Conservation (phyloP, 2,888 invertebrate species). For the Harmothoe impar region DNA sequence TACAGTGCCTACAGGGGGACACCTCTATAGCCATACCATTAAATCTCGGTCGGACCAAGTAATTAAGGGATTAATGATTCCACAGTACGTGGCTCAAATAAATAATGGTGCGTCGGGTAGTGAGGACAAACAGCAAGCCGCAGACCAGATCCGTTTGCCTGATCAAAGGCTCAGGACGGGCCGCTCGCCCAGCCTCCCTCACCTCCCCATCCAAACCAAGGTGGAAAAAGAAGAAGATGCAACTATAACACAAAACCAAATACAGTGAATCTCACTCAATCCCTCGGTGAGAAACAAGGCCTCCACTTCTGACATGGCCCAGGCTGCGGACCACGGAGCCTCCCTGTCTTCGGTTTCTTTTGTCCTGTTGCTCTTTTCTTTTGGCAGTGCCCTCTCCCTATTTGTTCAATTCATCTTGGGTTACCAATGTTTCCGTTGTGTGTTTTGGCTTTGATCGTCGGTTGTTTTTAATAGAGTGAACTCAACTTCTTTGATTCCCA, state of each 20-base stretch:
- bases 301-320: constrained; percentile 24
- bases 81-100: constrained; percentile 39
- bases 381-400: constrained; percentile 1
- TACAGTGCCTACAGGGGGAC: not conserved
- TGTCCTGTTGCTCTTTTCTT: not conserved
- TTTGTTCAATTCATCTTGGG: constrained; percentile 26
- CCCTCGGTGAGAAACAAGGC: not conserved
- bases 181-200: not conserved
- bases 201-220: not conserved
- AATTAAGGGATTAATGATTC: constrained; percentile 45
- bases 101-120: not conserved
- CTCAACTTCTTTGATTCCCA: constrained; percentile 11
- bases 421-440: constrained; percentile 1
- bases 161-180: constrained; percentile 12
- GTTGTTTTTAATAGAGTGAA: not conserved
- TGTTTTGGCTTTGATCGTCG: constrained; percentile 15
- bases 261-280: constrained; percentile 27
- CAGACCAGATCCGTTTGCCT: constrained; percentile 15
- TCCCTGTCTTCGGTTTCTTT: not conserved
- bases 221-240: too few species aligned
- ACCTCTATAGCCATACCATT: constrained; percentile 17
- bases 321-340: not conserved
- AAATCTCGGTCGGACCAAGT: constrained; percentile 7
- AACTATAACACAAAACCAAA: not conserved
- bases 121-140: not conserved